A percentile compares a stretch with the other conserved stretches of the same genome.
Evolutionary conservation across 2,113 vertebrate species (phyloP).

Genomic region (Myrmecophaga tridactyla): DNA sequence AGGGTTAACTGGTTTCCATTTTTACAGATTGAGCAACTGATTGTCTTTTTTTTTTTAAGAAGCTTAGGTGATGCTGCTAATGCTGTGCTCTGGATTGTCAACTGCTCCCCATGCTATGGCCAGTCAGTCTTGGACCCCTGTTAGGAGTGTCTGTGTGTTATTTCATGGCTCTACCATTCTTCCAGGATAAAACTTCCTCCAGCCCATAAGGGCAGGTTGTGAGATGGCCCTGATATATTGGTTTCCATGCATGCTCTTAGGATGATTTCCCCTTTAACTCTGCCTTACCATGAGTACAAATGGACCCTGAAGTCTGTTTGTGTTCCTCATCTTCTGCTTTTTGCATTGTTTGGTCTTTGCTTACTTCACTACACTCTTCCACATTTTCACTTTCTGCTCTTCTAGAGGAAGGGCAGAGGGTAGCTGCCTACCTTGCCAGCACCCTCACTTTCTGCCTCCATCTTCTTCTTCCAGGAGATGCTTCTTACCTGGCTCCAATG

Average conservation of each 20-base stretch:
- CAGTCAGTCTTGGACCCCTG: background rate
- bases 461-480: background rate
- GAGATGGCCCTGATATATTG: background rate
- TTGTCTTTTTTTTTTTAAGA: background rate
- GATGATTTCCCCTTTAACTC: constrained; percentile 1
- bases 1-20: background rate
- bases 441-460: background rate
- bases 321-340: background rate
- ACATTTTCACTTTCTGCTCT: background rate
- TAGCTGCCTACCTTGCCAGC: fast-evolving
- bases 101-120: background rate
- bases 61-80: background rate
- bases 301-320: background rate
- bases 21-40: background rate
- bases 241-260: constrained; percentile 33
- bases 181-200: background rate
- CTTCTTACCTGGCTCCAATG: background rate
- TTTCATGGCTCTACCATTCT: background rate
- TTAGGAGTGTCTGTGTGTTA: background rate
- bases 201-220: too few relatives aligned
- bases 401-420: background rate
- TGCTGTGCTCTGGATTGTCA: constrained; percentile 7
- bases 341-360: background rate
- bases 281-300: background rate
- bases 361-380: constrained; percentile 1